Evolutionary conservation across 2,797 vertebrate species (phyloP).

Genomic region (Octomys mimax): DNA sequence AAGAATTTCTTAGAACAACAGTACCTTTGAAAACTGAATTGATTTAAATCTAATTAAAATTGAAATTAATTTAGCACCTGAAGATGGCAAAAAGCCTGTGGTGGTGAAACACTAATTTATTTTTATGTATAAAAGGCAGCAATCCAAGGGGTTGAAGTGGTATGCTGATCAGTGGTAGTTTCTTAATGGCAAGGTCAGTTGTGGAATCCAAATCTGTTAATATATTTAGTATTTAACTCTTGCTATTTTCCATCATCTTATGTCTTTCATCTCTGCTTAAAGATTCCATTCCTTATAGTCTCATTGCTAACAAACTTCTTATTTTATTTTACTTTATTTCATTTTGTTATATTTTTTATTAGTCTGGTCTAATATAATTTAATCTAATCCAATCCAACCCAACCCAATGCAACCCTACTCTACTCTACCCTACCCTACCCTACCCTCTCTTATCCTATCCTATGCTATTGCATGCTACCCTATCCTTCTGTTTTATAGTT

Average conservation of each 20-base stretch:
- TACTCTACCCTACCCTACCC: not conserved
- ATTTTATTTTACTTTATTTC: not conserved
- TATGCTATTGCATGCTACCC: not conserved
- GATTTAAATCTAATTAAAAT: not conserved
- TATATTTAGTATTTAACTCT: not conserved
- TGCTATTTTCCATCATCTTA: not conserved
- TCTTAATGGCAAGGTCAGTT: not conserved
- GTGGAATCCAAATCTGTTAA: not conserved
- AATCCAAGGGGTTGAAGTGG: not conserved
- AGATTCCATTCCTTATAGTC: not conserved
- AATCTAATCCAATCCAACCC: no score
- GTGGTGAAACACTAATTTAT: not conserved
- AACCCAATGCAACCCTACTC: no score
- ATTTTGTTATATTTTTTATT: no score
- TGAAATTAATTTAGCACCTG: not conserved
- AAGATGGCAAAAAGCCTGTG: not conserved
- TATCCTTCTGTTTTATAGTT: not conserved
- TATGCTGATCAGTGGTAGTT: not conserved
- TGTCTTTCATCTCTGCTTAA: not conserved
- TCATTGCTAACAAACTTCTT: not conserved
- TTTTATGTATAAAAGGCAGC: not conserved
- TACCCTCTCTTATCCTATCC: not conserved
- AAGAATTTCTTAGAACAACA: not conserved
- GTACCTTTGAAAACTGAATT: slow-evolving; percentile 14
- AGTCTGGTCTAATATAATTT: no score